phyloP scores from a whole-genome alignment of 2,888 invertebrate species.

The Drosophila yooni region DNA sequence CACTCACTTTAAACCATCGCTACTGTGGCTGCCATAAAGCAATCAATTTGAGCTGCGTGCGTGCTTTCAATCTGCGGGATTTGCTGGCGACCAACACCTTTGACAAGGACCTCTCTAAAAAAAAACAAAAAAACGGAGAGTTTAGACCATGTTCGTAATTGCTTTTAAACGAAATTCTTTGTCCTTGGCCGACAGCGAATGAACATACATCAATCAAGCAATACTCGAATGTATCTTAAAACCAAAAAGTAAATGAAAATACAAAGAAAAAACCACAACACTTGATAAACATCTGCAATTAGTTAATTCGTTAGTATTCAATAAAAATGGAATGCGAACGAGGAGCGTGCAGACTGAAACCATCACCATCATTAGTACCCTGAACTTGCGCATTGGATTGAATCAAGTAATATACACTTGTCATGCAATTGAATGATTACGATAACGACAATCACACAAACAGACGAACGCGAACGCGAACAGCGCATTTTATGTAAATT shows the following conservation, averaged over 20 bases:
- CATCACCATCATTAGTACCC: neutral
- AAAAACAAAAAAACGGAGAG: slow-evolving; percentile 1
- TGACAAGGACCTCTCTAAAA: slow-evolving; percentile 50
- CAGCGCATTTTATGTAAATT: slow-evolving; percentile 21
- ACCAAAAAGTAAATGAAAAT: neutral
- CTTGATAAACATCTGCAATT: slow-evolving; percentile 58
- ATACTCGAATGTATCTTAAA: slow-evolving; percentile 36
- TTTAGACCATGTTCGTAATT: slow-evolving; percentile 59
- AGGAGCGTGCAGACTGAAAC: neutral
- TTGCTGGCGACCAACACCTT: slow-evolving; percentile 62
- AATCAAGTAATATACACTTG: slow-evolving; percentile 65
- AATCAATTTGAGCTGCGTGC: slow-evolving; percentile 62
- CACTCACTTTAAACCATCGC: slow-evolving; percentile 40
- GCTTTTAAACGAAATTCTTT: slow-evolving; percentile 66
- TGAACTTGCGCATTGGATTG: slow-evolving; percentile 43
- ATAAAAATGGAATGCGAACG: slow-evolving; percentile 32
- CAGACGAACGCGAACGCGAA: slow-evolving; percentile 21
- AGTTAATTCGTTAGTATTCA: slow-evolving; percentile 56
- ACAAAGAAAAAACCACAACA: neutral
- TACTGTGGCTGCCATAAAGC: slow-evolving; percentile 66
- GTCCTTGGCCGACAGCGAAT: slow-evolving; percentile 31
- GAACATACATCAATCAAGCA: slow-evolving; percentile 51
- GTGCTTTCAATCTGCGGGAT: slow-evolving; percentile 46
- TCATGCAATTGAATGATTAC: slow-evolving; percentile 74
- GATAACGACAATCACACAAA: slow-evolving; percentile 35